Evolutionary conservation across 2,797 vertebrate species (phyloP), one percentile per base, ranked within the genome.

Genomic region (Galagoides demidoff): DNA sequence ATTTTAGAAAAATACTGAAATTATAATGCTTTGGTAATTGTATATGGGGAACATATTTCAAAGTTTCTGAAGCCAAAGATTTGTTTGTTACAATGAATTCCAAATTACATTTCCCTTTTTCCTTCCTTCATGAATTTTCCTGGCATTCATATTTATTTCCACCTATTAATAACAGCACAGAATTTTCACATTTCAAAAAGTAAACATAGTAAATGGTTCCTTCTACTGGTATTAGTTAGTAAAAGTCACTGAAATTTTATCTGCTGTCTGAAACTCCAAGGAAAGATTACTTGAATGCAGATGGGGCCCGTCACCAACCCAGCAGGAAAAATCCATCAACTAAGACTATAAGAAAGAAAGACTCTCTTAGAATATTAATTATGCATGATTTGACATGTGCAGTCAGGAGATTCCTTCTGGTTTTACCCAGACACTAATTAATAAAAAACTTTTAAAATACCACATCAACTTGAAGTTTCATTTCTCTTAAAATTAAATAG

Each of bases 361-460:
- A 78, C 70, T 22, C 63, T 45, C 77, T 97, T 89, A 88, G 90
- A 93, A 96, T 96, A 97, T 90, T 96, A 97, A 96, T 78, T 93
- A 71, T 43, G 63, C 16, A 25, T 25, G 73, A 5, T 31, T 92
- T 97, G 96, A 96, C 78, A 61, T 27, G 94, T 68, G 2, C 34
- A 96, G 23, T 90, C 37, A 87, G 25, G 85, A 90, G 9, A 19
- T 92, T 52, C n/a, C 87, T 97, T 93, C 73, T 85, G 89, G 77
- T 96, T 95, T 96, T 77, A 88, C 92, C 97, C 71, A 95, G 59
- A 68, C 27, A 49, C 1, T 92, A 95, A 78, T 31, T 96, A 94
- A 96, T 89, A 78, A 92, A 84, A 77, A 14, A 89, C 25, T 59
- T 77, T 74, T 87, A 39, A 97, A 95, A 82, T 16, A n/a, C 61